phyloP scores from a whole-genome alignment of 2,888 invertebrate species.

The Xanthia icteritia region DNA sequence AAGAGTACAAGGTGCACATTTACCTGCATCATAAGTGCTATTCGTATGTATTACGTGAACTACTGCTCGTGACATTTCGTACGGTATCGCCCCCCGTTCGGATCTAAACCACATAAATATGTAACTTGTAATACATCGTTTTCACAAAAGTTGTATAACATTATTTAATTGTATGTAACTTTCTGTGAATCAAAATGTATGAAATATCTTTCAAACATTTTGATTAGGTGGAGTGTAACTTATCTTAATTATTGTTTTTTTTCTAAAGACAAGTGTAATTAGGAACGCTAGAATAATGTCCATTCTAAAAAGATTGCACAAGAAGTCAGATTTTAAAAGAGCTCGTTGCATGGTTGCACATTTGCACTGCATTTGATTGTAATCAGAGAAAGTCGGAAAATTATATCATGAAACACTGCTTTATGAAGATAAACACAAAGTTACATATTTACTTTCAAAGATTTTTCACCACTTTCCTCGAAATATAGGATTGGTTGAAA shows the following conservation, averaged over 20 bases:
- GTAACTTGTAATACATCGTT: conserved; percentile 23
- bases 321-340: conserved; percentile 28
- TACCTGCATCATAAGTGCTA: background rate
- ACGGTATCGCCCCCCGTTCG: conserved; percentile 11
- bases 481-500: too few species aligned
- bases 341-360: conserved; percentile 21
- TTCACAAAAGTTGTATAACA: conserved; percentile 47
- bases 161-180: conserved; percentile 43
- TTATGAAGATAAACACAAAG: background rate
- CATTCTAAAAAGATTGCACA: conserved; percentile 51
- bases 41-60: conserved; percentile 28
- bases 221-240: conserved; percentile 32
- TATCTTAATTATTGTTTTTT: conserved; percentile 13
- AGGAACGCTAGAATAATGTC: conserved; percentile 36
- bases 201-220: conserved; percentile 32
- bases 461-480: too few species aligned
- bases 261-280: conserved; percentile 36
- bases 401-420: conserved; percentile 11
- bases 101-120: conserved; percentile 19
- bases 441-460: background rate
- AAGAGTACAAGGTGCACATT: background rate
- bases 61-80: conserved; percentile 50
- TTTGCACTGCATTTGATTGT: conserved; percentile 23
- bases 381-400: conserved; percentile 35
- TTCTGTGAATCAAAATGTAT: too few species aligned